Conservation (phyloP, 1,140 invertebrate species). For the Mercenaria mercenaria region DNA sequence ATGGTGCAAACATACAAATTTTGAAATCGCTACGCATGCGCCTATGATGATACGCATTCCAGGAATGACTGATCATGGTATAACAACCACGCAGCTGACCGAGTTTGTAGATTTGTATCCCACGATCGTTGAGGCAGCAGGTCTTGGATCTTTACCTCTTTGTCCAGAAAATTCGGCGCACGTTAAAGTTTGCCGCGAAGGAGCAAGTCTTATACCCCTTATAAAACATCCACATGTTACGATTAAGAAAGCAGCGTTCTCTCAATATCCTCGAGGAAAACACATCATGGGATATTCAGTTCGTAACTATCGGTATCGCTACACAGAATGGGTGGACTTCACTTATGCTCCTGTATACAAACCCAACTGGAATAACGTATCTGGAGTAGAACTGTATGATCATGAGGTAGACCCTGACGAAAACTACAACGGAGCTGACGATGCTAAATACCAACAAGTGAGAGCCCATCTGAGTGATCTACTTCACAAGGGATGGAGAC, state of each 20-base stretch:
- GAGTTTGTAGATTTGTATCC: constrained; percentile 6
- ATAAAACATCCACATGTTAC: constrained; percentile 33
- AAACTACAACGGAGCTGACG: constrained; percentile 89
- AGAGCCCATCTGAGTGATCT: constrained; percentile 68
- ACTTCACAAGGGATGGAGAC: constrained; percentile 77
- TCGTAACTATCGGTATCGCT: not conserved
- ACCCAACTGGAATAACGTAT: constrained; percentile 89
- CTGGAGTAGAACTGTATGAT: constrained; percentile 88
- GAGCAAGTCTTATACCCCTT: not conserved
- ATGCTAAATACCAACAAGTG: constrained; percentile 66
- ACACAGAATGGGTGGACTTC: constrained; percentile 22
- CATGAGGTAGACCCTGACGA: constrained; percentile 90
- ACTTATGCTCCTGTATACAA: constrained; percentile 85
- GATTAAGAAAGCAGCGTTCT: not conserved
- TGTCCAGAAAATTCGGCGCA: not conserved
- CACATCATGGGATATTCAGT: not conserved
- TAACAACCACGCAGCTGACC: not conserved
- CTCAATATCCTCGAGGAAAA: not conserved
- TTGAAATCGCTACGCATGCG: constrained; percentile 89
- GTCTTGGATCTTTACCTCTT: not conserved
- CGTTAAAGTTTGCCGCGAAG: not conserved
- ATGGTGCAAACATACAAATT: constrained; percentile 96
- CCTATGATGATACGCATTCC: constrained; percentile 53
- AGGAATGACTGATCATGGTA: constrained; percentile 6
- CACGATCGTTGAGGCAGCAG: not conserved